These are phyloP conservation scores for Spatula clypeata DNA, from an alignment of 2,797 vertebrate species.

Conservation along the genomic window DNA sequence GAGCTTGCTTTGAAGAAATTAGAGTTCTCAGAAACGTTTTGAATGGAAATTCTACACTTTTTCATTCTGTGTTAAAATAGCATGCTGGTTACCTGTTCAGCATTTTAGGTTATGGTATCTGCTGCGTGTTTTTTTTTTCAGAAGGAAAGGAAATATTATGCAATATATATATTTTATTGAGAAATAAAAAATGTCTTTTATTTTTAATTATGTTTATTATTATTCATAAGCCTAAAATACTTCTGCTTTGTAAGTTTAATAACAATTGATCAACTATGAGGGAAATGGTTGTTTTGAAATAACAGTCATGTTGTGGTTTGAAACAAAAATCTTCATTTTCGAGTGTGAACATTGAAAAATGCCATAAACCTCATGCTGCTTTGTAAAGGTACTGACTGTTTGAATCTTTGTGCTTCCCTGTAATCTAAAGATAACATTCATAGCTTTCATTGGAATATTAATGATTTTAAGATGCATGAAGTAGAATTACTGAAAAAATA, in stretches of 20 bases:
- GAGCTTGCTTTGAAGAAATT: not conserved
- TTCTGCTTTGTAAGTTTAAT: not conserved
- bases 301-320: not conserved
- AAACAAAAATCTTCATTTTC: not conserved
- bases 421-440: not conserved
- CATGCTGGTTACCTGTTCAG: not conserved
- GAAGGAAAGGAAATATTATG: not conserved
- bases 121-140: not conserved
- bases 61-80: not conserved
- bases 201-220: not conserved
- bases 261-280: not conserved
- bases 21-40: not conserved
- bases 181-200: not conserved
- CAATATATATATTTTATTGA: not conserved
- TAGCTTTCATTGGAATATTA: constrained; percentile 10
- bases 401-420: constrained; percentile 1
- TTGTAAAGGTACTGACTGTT: not conserved
- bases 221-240: not conserved
- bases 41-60: not conserved
- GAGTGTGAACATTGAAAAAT: not conserved
- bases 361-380: not conserved
- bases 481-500: not conserved
- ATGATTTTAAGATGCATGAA: not conserved
- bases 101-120: not conserved
- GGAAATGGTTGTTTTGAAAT: not conserved